Evolutionary conservation across 2,113 vertebrate species (phyloP).

Genomic region (Pachyramphus minor): DNA sequence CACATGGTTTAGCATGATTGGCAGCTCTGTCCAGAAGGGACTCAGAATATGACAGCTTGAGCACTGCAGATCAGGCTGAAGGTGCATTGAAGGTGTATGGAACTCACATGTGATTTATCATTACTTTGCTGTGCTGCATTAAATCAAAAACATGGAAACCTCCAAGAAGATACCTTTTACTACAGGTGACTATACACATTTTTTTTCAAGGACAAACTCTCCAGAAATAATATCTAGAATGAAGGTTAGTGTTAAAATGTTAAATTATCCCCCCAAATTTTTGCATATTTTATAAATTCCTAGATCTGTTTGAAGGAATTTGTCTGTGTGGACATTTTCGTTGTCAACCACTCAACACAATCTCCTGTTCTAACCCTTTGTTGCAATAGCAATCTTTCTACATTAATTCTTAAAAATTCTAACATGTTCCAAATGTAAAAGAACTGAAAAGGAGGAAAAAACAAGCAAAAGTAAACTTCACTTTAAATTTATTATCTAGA

Average conservation of each 20-base stretch:
- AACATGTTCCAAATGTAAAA: background rate
- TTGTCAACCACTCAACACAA: background rate
- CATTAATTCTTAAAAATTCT: background rate
- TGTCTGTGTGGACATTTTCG: background rate
- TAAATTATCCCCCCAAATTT: background rate
- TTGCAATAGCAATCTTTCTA: background rate
- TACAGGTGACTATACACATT: background rate
- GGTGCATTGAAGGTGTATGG: background rate
- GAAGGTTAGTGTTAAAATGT: background rate
- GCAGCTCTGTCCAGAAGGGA: slow-evolving; percentile 19
- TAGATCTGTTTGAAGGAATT: background rate
- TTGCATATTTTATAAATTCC: background rate
- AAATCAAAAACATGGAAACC: background rate
- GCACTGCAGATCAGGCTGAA: background rate
- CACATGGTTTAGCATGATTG: slow-evolving; percentile 7
- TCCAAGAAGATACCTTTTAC: background rate
- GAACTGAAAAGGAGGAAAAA: background rate
- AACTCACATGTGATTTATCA: background rate
- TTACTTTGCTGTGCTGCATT: background rate
- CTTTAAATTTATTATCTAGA: background rate
- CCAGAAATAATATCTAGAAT: background rate
- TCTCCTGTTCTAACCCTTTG: background rate
- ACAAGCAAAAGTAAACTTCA: background rate
- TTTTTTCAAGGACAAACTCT: background rate
- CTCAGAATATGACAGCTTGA: background rate